These are phyloP conservation scores for Rhodinocichla rosea DNA, from an alignment of 2,113 vertebrate species.

Conservation along the genomic window DNA sequence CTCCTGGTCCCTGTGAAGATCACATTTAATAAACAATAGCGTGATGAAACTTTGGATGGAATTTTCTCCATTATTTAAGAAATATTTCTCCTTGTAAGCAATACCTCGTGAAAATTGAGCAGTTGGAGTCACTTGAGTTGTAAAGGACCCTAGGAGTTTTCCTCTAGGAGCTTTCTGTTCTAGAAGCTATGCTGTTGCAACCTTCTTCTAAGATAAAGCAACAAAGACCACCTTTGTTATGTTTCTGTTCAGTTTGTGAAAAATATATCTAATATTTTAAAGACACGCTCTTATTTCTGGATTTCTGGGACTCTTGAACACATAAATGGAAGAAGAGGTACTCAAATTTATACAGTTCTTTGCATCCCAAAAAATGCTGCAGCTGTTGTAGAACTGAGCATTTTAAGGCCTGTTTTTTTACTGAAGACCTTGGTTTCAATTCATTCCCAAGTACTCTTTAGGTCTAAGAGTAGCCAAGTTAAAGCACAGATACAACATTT, in stretches of 20 bases:
- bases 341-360: not conserved
- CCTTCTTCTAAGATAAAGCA: not conserved
- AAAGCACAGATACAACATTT: not conserved
- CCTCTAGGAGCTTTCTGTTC: not conserved
- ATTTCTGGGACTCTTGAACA: not conserved
- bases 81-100: not conserved
- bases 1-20: rapidly evolving
- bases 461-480: not conserved
- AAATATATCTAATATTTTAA: not conserved
- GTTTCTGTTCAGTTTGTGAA: not conserved
- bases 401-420: not conserved
- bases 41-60: not conserved
- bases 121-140: not conserved
- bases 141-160: not conserved
- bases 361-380: not conserved
- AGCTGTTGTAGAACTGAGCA: not conserved
- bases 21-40: not conserved
- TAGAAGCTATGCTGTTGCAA: not conserved
- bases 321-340: not conserved
- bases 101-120: not conserved
- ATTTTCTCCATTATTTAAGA: not conserved
- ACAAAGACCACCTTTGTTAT: not conserved
- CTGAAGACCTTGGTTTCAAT: not conserved
- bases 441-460: not conserved
- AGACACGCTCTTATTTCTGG: not conserved